These are phyloP conservation scores for Lysandra coridon DNA, from an alignment of 2,888 invertebrate genomes.

Conservation along the genomic window DNA sequence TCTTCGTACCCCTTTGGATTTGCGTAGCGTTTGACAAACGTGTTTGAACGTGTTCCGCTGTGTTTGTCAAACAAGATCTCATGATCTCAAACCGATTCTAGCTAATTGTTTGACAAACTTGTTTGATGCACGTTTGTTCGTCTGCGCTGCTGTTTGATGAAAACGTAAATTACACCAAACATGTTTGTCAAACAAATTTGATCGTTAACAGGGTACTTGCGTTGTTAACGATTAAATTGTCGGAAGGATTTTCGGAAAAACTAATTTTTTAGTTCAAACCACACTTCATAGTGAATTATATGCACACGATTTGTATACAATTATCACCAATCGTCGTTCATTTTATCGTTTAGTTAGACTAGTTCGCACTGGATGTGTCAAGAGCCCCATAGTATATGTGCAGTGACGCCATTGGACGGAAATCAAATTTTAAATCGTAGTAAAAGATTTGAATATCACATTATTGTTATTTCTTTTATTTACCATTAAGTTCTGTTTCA, in stretches of 20 bases:
- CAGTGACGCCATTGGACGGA: background rate
- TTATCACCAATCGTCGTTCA: background rate
- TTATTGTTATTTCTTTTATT: background rate
- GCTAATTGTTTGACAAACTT: too few relatives aligned
- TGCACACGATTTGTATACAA: conserved; percentile 13
- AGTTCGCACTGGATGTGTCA: background rate
- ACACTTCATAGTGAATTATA: background rate
- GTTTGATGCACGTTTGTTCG: too few relatives aligned
- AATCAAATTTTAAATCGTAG: background rate
- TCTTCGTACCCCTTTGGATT: too few relatives aligned
- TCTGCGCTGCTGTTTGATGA: too few relatives aligned
- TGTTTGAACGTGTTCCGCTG: too few relatives aligned
- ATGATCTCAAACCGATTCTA: too few relatives aligned
- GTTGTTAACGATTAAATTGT: background rate
- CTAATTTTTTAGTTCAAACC: conserved; percentile 1
- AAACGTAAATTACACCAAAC: too few relatives aligned
- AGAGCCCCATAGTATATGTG: background rate
- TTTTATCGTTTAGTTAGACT: conserved; percentile 20
- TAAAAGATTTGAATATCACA: background rate
- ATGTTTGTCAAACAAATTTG: too few relatives aligned
- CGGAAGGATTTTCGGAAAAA: background rate
- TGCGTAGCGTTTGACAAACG: too few relatives aligned
- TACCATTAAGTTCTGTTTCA: background rate
- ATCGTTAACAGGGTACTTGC: too few relatives aligned
- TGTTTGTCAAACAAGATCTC: too few relatives aligned